These are phyloP conservation scores for Thera britannica DNA, from an alignment of 2,888 invertebrate genomes.

Conservation along the genomic window DNA sequence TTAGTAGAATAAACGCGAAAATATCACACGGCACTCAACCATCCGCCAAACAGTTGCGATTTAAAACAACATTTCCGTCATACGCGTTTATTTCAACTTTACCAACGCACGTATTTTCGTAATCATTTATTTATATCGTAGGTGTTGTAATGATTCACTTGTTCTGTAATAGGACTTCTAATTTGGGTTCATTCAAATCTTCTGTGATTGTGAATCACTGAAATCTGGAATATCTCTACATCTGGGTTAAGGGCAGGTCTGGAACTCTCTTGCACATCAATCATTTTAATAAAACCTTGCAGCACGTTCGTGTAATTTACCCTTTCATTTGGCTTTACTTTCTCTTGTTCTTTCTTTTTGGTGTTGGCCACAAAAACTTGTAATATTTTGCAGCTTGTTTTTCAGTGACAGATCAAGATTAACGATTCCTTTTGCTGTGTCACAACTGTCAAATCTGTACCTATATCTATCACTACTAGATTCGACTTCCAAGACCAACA, in stretches of 20 bases:
- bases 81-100: constrained; percentile 34
- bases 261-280: constrained; percentile 45
- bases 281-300: constrained; percentile 46
- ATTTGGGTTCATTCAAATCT: constrained; percentile 51
- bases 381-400: background rate
- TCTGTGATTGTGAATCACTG: constrained; percentile 40
- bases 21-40: constrained; percentile 37
- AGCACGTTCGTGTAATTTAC: constrained; percentile 35
- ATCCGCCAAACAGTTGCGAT: constrained; percentile 26
- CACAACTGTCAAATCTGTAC: background rate
- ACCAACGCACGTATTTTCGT: constrained; percentile 22
- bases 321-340: constrained; percentile 6
- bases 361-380: too few species aligned
- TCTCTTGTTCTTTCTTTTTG: background rate
- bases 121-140: constrained; percentile 32
- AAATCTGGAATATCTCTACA: constrained; percentile 48
- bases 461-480: background rate
- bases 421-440: background rate
- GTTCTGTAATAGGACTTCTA: constrained; percentile 35
- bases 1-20: constrained; percentile 37
- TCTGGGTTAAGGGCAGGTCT: constrained; percentile 52
- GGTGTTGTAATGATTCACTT: constrained; percentile 39
- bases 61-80: constrained; percentile 41
- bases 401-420: background rate
- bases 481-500: background rate